Conservation (phyloP, 2,113 vertebrate genomes). For the Scolopax mira region DNA sequence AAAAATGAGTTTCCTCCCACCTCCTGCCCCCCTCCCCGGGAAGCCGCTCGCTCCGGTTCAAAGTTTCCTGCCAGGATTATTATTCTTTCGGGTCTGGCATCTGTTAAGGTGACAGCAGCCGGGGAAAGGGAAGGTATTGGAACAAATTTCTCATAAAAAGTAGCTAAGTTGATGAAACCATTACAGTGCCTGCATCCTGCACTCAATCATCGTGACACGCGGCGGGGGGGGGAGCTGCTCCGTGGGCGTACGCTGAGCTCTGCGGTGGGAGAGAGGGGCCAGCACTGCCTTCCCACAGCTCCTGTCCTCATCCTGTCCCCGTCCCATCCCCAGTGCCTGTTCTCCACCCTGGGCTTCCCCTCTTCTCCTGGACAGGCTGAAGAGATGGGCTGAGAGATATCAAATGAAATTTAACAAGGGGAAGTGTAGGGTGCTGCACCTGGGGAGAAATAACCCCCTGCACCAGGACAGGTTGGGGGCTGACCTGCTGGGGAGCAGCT, state of each 20-base stretch:
- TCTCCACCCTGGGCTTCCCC: not conserved
- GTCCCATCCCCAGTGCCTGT: rapidly evolving
- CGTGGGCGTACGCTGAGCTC: rapidly evolving
- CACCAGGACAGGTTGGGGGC: too few relatives aligned
- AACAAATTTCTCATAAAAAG: constrained; percentile 74
- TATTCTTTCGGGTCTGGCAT: constrained; percentile 55
- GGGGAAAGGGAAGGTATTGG: constrained; percentile 42
- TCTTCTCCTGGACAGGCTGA: too few relatives aligned
- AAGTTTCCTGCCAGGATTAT: constrained; percentile 41
- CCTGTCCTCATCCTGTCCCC: not conserved
- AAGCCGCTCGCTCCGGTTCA: not conserved
- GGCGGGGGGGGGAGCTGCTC: too few relatives aligned
- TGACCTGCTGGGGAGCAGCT: too few relatives aligned
- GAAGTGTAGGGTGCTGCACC: too few relatives aligned
- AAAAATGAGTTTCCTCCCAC: not conserved
- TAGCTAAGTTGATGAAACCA: constrained; percentile 78
- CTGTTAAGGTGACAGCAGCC: constrained; percentile 68
- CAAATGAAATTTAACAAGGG: too few relatives aligned
- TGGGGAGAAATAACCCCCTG: too few relatives aligned
- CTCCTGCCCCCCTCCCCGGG: not conserved
- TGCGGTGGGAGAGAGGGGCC: not conserved
- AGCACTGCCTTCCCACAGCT: not conserved
- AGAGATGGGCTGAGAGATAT: too few relatives aligned
- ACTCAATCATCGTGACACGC: constrained; percentile 79
- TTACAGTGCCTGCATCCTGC: constrained; percentile 66